Conservation (phyloP, 2,797 vertebrate species). For the Coracias cyanogaster region DNA sequence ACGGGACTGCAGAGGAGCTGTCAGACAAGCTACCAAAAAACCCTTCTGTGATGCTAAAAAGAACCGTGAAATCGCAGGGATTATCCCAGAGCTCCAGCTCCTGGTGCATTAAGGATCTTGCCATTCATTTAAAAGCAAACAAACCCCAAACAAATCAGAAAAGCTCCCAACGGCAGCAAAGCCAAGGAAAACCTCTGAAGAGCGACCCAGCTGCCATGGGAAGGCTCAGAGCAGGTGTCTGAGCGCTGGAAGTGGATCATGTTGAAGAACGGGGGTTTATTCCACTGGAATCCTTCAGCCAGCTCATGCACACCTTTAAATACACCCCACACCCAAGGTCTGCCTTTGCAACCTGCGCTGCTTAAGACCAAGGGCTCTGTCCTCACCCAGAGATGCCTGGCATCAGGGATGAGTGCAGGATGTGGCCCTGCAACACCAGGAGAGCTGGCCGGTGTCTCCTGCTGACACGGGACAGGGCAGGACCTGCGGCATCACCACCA, state of each 20-base stretch:
- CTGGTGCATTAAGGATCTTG: neutral
- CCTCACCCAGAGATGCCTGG: neutral
- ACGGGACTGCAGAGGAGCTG: neutral
- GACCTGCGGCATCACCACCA: neutral
- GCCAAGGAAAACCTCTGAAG: neutral
- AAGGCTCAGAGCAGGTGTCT: neutral
- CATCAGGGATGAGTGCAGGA: neutral
- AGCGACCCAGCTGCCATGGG: fast-evolving
- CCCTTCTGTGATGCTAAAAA: neutral
- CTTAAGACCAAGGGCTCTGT: neutral
- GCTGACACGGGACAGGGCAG: neutral
- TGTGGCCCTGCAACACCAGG: neutral
- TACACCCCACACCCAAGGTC: fast-evolving
- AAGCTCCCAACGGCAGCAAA: neutral
- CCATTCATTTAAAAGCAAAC: neutral
- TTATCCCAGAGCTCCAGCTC: neutral
- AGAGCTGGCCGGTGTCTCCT: fast-evolving
- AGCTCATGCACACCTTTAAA: fast-evolving
- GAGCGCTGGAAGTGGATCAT: fast-evolving
- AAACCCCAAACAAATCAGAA: neutral
- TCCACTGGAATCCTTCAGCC: neutral
- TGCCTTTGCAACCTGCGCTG: neutral
- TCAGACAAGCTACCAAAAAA: neutral
- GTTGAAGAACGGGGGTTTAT: fast-evolving
- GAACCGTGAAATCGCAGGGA: neutral